These are phyloP conservation scores for Ophion ellenae DNA, from an alignment of 2,888 invertebrate genomes.

Conservation along the genomic window DNA sequence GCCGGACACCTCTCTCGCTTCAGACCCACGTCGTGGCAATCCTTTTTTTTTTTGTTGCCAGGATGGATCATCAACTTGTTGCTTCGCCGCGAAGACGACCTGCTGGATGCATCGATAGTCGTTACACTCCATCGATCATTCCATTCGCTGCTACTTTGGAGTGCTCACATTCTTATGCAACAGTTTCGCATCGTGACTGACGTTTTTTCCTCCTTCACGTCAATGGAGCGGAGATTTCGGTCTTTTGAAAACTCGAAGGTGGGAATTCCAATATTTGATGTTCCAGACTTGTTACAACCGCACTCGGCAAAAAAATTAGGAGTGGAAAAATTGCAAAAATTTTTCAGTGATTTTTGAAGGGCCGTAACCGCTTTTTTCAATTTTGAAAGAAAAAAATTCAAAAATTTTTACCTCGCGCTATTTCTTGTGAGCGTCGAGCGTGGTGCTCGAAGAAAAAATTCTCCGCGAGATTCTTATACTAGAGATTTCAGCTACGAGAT, in stretches of 20 bases:
- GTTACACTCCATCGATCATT: constrained; percentile 48
- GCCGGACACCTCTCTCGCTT: constrained; percentile 37
- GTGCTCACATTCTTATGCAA: constrained; percentile 10
- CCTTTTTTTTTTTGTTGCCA: constrained; percentile 7
- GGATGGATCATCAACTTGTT: constrained; percentile 52
- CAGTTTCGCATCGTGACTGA: background rate
- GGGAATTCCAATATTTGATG: background rate
- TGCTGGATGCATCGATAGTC: constrained; percentile 50
- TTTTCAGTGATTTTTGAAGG: no score
- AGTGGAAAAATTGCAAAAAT: no score
- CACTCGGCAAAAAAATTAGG: no score
- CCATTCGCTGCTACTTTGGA: background rate
- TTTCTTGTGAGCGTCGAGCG: no score
- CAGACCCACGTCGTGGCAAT: constrained; percentile 36
- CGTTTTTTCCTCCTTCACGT: background rate
- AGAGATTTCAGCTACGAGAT: no score
- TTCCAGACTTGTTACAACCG: background rate
- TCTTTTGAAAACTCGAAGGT: background rate
- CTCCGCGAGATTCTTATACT: no score
- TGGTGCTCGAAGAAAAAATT: no score
- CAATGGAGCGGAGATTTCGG: background rate
- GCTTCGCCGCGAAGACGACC: constrained; percentile 22
- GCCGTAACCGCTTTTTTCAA: no score
- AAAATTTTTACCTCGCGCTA: no score
- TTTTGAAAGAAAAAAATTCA: no score